Conservation (phyloP, 2,797 vertebrate genomes). For the Holocentrus rufus region DNA sequence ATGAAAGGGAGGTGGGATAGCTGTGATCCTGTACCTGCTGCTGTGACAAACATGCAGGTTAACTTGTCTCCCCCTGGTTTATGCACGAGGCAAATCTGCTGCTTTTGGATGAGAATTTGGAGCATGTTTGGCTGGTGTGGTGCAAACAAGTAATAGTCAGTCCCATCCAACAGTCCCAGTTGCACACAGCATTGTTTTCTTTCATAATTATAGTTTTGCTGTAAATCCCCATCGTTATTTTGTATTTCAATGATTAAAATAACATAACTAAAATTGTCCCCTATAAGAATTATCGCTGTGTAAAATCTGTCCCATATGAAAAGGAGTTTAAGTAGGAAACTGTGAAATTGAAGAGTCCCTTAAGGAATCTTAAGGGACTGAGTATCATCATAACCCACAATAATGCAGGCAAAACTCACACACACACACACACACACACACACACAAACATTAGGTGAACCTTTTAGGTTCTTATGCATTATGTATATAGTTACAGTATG, state of each 20-base stretch:
- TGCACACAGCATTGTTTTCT: not conserved
- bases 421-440: too few species aligned
- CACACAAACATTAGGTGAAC: too few species aligned
- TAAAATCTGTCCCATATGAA: not conserved
- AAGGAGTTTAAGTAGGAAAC: slow-evolving; percentile 1
- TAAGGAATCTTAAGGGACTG: slow-evolving; percentile 16
- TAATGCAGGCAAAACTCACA: not conserved
- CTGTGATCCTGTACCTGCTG: slow-evolving; percentile 39
- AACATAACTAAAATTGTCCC: slow-evolving; percentile 1
- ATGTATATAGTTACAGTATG: not conserved
- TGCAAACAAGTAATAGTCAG: not conserved
- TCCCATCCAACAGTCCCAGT: not conserved
- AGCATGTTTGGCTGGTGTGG: not conserved
- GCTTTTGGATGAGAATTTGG: slow-evolving; percentile 2
- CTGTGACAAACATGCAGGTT: slow-evolving; percentile 30
- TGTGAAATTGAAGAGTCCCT: slow-evolving; percentile 25
- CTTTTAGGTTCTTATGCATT: too few species aligned
- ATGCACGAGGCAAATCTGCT: slow-evolving; percentile 9
- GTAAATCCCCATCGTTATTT: not conserved
- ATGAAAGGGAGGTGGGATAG: not conserved
- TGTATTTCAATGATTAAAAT: not conserved
- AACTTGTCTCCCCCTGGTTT: slow-evolving; percentile 32
- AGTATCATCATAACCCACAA: not conserved
- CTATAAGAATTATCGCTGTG: not conserved
- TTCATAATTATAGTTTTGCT: not conserved